Percentiles rank a stretch among this genome's conserved stretches.
These are phyloP conservation scores for Melangyna quadrimaculata DNA, from an alignment of 2,888 invertebrate species.

Conservation along the genomic window DNA sequence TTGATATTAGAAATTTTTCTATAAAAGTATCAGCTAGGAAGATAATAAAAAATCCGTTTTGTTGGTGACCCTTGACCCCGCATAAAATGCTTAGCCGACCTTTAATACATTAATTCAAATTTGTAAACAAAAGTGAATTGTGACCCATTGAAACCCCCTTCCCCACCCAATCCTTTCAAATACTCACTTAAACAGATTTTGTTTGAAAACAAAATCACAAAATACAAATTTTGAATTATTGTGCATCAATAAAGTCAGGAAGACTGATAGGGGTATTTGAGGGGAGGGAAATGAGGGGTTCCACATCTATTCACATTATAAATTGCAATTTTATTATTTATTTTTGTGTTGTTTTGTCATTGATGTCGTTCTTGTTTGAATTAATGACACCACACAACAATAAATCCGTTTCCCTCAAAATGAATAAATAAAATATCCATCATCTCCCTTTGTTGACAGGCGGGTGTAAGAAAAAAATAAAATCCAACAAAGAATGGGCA, in stretches of 20 bases:
- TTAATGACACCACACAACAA: conserved; percentile 43
- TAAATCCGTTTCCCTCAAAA: conserved; percentile 30
- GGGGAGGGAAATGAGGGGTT: no score
- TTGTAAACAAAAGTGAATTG: no score
- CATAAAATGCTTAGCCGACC: no score
- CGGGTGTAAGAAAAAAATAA: not conserved
- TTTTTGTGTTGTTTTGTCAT: not conserved
- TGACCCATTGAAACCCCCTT: no score
- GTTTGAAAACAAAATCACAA: no score
- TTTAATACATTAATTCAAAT: no score
- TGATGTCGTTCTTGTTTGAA: conserved; percentile 10
- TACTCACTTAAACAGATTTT: no score
- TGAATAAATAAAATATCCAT: conserved; percentile 67
- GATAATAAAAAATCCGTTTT: no score
- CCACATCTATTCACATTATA: conserved; percentile 15
- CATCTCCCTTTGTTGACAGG: conserved; percentile 8
- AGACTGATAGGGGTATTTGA: not conserved
- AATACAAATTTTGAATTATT: not conserved
- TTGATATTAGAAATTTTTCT: no score
- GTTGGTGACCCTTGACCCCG: no score
- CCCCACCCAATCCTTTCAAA: no score
- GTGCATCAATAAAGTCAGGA: not conserved
- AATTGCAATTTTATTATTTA: conserved; percentile 54
- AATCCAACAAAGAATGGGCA: not conserved
- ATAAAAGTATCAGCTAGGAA: no score